Evolutionary conservation across 2,888 invertebrate genomes (phyloP).

Genomic region (Tenthredo amoena): DNA sequence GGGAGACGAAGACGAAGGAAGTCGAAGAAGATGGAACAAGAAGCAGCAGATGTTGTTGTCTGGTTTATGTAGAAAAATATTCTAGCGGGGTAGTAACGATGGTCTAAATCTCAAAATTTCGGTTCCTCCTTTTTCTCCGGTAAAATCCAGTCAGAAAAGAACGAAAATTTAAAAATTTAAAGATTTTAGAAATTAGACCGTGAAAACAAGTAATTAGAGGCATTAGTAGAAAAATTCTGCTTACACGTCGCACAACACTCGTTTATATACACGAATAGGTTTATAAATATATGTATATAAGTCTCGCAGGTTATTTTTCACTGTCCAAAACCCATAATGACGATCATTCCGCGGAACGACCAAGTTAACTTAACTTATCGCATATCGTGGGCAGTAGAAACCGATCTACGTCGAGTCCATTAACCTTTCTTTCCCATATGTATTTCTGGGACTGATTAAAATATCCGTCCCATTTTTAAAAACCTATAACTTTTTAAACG

Average conservation of each 20-base stretch:
- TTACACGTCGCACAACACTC: no score
- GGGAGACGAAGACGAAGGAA: not conserved
- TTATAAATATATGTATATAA: no score
- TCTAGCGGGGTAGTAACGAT: not conserved
- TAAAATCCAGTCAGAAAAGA: not conserved
- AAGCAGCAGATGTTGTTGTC: not conserved
- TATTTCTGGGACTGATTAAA: conserved; percentile 10
- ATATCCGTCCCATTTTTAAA: not conserved
- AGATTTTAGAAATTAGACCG: no score
- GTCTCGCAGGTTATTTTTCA: not conserved
- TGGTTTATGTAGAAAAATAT: not conserved
- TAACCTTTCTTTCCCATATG: conserved; percentile 19
- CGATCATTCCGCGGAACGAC: not conserved
- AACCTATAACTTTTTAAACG: no score
- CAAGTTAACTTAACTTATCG: not conserved
- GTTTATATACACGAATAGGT: not conserved
- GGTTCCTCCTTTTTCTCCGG: no score
- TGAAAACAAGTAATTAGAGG: no score
- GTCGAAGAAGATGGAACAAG: not conserved
- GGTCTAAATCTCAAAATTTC: not conserved
- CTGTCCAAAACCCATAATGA: not conserved
- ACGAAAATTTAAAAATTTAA: not conserved
- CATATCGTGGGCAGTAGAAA: not conserved
- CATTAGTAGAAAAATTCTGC: no score
- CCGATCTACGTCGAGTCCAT: conserved; percentile 25